Base-by-base conservation (phyloP, 2,113 vertebrate species). In the Rhombomys opimus region DNA sequence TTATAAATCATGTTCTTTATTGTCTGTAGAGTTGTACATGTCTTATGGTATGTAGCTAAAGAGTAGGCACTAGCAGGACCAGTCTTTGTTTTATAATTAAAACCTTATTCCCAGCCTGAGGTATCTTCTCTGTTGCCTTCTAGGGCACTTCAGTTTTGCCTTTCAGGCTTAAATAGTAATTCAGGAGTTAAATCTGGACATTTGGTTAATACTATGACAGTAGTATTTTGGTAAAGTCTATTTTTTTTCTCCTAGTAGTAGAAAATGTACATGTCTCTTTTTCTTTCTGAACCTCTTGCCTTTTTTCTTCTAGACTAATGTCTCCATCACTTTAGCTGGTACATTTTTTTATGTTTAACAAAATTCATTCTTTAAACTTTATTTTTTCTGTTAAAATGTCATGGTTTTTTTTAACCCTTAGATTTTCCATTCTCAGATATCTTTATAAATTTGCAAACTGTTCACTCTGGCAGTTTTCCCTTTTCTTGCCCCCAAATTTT, bases 371-470 rank as follows among this genome's bases (percentile, higher is more conserved):
- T 82, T 18, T 12, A 35, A 80, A 23, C 13, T 91, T 96, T 70
- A 0, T 85, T 81, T 81, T 63, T 67, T 77, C 57, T 96, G 0
- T 87, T 52, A 93, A 32, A 94, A 13, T 81, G 25, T 89, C 87
- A 75, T 93, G 6, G 25, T 93, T 97, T 85, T 93, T 96, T n/a
- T 95, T 97, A 92, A 41, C 35, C 7, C 82, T 78, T 82, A 5
- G 87, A 82, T 94, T 95, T 95, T 94, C 63, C 94, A 50, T 95
- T 95, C 75, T 96, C 88, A 93, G 41, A 72, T 95, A 95, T 93
- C 73, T 93, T 91, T 76, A 25, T 8, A 95, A 89, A 84, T 65
- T 81, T 76, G 25, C 32, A 95, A 90, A 88, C 75, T 17, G 63
- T 41, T 57, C n/a, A 68, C 17, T 87, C 61, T 80, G 72, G n/a